Conservation (phyloP, 2,797 vertebrate genomes). For the Leontopithecus rosalia region DNA sequence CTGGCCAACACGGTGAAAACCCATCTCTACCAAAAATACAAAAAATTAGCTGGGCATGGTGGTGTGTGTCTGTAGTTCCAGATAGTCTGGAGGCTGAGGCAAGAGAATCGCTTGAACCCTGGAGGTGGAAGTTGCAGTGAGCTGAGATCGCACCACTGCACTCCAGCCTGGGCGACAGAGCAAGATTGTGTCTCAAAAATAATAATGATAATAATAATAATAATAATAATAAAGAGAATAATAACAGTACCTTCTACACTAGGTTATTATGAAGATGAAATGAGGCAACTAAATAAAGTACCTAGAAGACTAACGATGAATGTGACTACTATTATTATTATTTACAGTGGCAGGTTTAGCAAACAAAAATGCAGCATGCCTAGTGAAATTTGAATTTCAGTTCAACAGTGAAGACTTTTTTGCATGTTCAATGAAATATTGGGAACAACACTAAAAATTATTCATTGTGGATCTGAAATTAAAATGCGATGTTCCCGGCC, state of each 20-base stretch:
- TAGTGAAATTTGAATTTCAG: conserved; percentile 23
- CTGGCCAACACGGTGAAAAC: no score
- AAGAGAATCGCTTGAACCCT: no score
- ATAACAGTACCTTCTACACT: not conserved
- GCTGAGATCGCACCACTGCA: accelerated
- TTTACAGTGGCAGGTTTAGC: not conserved
- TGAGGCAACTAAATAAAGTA: not conserved
- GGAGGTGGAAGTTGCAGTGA: no score
- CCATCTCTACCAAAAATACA: no score
- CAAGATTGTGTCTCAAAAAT: no score
- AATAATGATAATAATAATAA: no score
- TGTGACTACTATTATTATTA: not conserved
- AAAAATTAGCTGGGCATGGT: no score
- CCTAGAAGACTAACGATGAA: not conserved
- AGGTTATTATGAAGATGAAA: not conserved
- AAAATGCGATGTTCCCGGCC: no score
- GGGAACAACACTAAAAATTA: not conserved
- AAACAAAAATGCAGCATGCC: not conserved
- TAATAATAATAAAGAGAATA: no score
- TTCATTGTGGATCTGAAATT: not conserved
- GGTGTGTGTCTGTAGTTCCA: accelerated
- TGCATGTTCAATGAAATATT: not conserved
- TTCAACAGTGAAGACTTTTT: not conserved
- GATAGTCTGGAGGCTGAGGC: no score
- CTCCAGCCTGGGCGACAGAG: no score